phyloP scores from a whole-genome alignment of 2,888 invertebrate genomes.

The Drosophila pseudotalamancana region DNA sequence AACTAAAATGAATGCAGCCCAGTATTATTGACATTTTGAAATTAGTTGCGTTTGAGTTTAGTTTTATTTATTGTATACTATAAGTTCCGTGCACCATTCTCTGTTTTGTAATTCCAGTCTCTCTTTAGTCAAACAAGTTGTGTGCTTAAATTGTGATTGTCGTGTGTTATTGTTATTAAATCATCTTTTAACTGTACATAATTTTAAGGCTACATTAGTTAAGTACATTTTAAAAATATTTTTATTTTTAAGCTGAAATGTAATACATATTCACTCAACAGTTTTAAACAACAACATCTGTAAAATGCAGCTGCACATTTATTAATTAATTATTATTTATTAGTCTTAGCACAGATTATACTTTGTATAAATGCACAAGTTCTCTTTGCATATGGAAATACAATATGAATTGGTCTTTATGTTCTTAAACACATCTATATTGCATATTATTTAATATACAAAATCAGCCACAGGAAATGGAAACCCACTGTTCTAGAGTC shows the following conservation, averaged over 20 bases:
- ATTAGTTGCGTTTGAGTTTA: conserved; percentile 9
- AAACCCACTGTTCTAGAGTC: conserved; percentile 3
- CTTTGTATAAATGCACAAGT: neutral
- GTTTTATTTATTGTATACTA: neutral
- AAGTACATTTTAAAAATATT: neutral
- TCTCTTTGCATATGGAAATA: conserved; percentile 14
- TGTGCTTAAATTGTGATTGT: conserved; percentile 57
- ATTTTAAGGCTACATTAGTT: conserved; percentile 7
- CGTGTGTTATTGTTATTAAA: conserved; percentile 41
- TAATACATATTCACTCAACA: neutral
- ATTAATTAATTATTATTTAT: conserved; percentile 3
- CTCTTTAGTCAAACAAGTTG: neutral
- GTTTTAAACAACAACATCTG: conserved; percentile 5
- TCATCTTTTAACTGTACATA: conserved; percentile 22
- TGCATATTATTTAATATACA: neutral
- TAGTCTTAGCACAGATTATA: neutral
- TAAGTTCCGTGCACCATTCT: neutral
- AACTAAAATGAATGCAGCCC: conserved; percentile 57
- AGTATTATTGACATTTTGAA: conserved; percentile 39
- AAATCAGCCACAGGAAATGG: conserved; percentile 27
- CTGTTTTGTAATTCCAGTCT: neutral
- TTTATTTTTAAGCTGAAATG: too few relatives aligned
- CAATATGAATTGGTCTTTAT: neutral
- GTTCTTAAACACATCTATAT: neutral
- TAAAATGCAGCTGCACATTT: conserved; percentile 16